These are phyloP conservation scores for Rotaria socialis DNA, from an alignment of 2,888 invertebrate species.

Conservation along the genomic window DNA sequence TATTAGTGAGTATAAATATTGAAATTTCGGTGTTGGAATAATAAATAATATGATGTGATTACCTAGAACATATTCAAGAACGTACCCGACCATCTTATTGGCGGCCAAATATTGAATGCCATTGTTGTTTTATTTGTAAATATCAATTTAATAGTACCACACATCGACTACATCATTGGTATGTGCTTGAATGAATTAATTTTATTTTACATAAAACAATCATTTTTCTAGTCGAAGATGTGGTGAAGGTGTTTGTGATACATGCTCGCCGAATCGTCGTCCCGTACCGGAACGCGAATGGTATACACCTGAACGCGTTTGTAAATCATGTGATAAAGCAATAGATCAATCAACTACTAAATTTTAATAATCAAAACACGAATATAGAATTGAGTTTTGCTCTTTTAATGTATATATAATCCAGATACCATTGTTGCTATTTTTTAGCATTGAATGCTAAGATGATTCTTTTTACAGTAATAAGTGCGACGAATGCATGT, in stretches of 20 bases:
- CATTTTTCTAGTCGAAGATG: constrained; percentile 59
- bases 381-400: too few species aligned
- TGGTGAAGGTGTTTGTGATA: constrained; percentile 69
- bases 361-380: background rate
- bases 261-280: constrained; percentile 58
- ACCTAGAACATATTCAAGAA: constrained; percentile 68
- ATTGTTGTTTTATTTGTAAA: constrained; percentile 68
- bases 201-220: background rate
- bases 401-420: too few species aligned
- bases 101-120: constrained; percentile 72
- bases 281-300: constrained; percentile 61
- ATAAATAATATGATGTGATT: background rate
- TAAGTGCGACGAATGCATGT: too few species aligned
- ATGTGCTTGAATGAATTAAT: background rate
- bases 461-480: too few species aligned
- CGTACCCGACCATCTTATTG: constrained; percentile 74
- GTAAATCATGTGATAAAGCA: constrained; percentile 54
- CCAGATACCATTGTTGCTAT: too few species aligned
- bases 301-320: constrained; percentile 62
- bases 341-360: background rate
- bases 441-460: too few species aligned
- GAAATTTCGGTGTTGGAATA: background rate
- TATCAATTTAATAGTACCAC: constrained; percentile 61
- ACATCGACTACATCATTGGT: constrained; percentile 28
- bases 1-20: background rate